Evolutionary conservation across 1,140 invertebrate species (phyloP).

Genomic region (Hyphantria cunea): DNA sequence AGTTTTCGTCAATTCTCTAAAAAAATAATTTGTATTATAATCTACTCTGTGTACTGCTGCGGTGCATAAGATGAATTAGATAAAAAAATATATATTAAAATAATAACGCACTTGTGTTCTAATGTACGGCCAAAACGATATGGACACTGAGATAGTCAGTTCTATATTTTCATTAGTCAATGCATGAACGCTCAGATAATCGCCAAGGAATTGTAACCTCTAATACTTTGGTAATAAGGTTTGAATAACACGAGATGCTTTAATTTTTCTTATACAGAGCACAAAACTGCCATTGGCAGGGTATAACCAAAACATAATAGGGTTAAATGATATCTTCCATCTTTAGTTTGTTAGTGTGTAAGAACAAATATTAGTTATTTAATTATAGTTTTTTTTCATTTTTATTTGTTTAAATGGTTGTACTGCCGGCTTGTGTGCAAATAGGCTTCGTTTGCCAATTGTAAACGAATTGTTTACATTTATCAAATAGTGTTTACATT

Average conservation of each 20-base stretch:
- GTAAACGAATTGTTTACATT: background rate
- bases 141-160: slow-evolving; percentile 31
- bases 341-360: slow-evolving; percentile 40
- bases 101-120: slow-evolving; percentile 45
- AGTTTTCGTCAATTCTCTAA: slow-evolving; percentile 47
- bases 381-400: slow-evolving; percentile 26
- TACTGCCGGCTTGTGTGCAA: slow-evolving; percentile 13
- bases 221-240: background rate
- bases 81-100: slow-evolving; percentile 6
- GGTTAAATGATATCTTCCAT: slow-evolving; percentile 45
- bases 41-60: slow-evolving; percentile 25
- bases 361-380: slow-evolving; percentile 32
- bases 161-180: slow-evolving; percentile 40
- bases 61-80: slow-evolving; percentile 25
- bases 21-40: slow-evolving; percentile 36
- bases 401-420: slow-evolving; percentile 19
- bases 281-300: slow-evolving; percentile 34
- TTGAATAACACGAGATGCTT: background rate
- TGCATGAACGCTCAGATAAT: slow-evolving; percentile 25
- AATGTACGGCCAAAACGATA: slow-evolving; percentile 46
- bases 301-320: slow-evolving; percentile 41
- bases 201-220: slow-evolving; percentile 4
- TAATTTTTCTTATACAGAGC: slow-evolving; percentile 29
- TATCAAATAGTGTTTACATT: no score
- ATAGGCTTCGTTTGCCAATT: background rate